Base-by-base conservation (phyloP, 2,888 invertebrate genomes). In the Apoderus coryli region DNA sequence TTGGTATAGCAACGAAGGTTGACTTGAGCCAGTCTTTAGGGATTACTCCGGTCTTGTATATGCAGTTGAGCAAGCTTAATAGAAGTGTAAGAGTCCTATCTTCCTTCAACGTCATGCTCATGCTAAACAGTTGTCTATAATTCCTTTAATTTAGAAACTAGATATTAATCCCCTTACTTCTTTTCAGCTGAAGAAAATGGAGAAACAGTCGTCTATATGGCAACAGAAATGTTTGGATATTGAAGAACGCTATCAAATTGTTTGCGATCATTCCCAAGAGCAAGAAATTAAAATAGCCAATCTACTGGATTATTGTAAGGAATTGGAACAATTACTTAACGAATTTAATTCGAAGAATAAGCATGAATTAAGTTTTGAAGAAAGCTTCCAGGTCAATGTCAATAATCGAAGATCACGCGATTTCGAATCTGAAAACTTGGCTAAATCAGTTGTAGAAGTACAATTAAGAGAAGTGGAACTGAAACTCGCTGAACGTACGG, bases 261-360 rank as follows among this genome's bases (percentile, higher is more conserved):
- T 54, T 10, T 33, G 32, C 4, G 48, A 50, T 27, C 44, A 50
- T 23, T 45, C 47, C 13, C 35, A 45, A 28, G 44, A 48, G 24
- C 49, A 54, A 36, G 42, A 46, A 36, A 28, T 28, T 3, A 52
- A 54, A 38, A 39, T 53, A 14, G 32, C 38, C 15, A 41, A 36
- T 35, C 40, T 57, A 10, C 38, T 44, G 23, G 29, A 35, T 2
- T 49, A 54, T 29, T 56, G 53, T 34, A 37, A 36, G 4, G 58
- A 59, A 44, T 34, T 58, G 14, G 49, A 47, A 38, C 44, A 43
- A n/a, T 47, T 72, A 53, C 44, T 71, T 12, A 64, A 65, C 5
- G 63, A 63, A 32, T 45, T 50, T n/a, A 42, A 45, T 19, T 31
- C 42, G 2, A 42, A 39, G 16, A 35, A 42, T 14, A 34, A 35